Base-by-base conservation (phyloP, 1,140 invertebrate species). In the Micrasema minimum region DNA sequence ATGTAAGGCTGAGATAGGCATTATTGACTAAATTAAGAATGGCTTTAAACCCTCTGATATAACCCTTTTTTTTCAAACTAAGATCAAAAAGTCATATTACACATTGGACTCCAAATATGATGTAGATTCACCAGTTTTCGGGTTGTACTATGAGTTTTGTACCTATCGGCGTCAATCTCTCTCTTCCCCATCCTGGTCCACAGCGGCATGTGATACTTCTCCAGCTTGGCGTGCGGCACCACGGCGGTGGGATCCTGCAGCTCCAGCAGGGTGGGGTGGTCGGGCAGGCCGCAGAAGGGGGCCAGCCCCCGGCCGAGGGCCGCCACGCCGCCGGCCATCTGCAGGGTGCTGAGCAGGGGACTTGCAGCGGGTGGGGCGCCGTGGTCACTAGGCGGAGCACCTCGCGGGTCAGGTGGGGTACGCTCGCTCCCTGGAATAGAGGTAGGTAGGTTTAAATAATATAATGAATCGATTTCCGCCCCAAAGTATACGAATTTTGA, bases 381-480 rank as follows among this genome's bases (percentile, higher is more conserved):
- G 74, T 72, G 7, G 82, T 84, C n/a, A 62, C 12, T 68, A 84
- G 80, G 78, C 88, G 82, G 11, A 89, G 81, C 1, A 89, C 86
- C 80, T 90, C 88, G 69, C 85, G 83, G 0, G 87, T 89, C 22
- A 90, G 79, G 78, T 90, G 87, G 5, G 89, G 89, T 31, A 89
- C 78, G 74, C 85, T 83, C n/a, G 87, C 88, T 61, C 81, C 80
- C 88, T 89, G 65, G 41, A 79, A 77, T 3, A n/a, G n/a, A n/a
- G n/a, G n/a, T n/a, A n/a, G n/a, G n/a, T n/a, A n/a, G n/a, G n/a
- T n/a, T n/a, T n/a, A n/a, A n/a, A n/a, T n/a, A n/a, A n/a, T n/a
- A n/a, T n/a, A n/a, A n/a, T n/a, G n/a, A n/a, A n/a, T n/a, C n/a
- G n/a, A n/a, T n/a, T n/a, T n/a, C n/a, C n/a, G n/a, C n/a, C n/a